Base-by-base conservation (phyloP, 2,888 invertebrate genomes). In the Hypomecis punctinalis region DNA sequence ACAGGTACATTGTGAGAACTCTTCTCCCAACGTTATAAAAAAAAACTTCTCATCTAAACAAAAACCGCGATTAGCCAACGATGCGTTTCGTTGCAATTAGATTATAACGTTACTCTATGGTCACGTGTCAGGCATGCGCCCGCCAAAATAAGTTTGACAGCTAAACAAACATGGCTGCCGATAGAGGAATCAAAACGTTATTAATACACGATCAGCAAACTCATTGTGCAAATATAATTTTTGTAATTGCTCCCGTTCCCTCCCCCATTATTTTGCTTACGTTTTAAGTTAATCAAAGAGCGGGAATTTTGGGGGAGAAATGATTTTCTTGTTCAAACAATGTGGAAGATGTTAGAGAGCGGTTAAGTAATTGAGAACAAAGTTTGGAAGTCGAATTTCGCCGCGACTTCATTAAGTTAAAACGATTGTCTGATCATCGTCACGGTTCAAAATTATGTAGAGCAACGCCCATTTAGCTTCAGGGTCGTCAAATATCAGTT, bases 221-320 rank as follows among this genome's bases (percentile, higher is more conserved):
- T 86, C 81, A 87, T 82, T 85, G 86, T 76, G 84, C 83, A 91
- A 91, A 90, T 85, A 90, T 88, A 88, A 89, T 91, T 89, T 85
- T 84, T 80, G 88, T 90, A 91, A 90, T 90, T 91, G 88, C 76
- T 79, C 80, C 75, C 74, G 76, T 77, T 82, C 79, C 72, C 76
- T 80, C 78, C 84, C 87, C 83, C 76, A 78, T 78, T 81, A 80
- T 81, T 83, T 80, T 81, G 77, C 77, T 73, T 73, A 68, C 79
- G 75, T 78, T 76, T 70, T 77, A 76, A 77, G 71, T 76, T 78
- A 75, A 76, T 69, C 72, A 72, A 66, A 64, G 61, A 66, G 68
- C 70, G 65, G 54, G 81, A 78, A 78, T 74, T 76, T 81, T 72
- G 68, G 82, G 84, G 82, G 78, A 77, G 79, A 73, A 69, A 68